Evolutionary conservation across 2,113 vertebrate genomes (phyloP).

Genomic region (Callaeas wilsoni): DNA sequence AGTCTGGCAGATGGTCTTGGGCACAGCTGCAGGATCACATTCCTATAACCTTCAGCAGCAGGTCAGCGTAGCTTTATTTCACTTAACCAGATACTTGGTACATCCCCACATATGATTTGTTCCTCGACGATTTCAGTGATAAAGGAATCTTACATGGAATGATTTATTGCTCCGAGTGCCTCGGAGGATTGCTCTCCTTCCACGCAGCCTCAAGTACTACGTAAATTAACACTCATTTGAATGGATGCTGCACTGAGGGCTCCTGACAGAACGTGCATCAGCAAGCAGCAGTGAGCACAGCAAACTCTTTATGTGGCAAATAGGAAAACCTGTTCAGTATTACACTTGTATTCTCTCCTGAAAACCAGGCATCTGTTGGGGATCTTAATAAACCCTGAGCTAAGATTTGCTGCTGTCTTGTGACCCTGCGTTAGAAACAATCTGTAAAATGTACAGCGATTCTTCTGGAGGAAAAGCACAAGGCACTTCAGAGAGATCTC

Average conservation of each 20-base stretch:
- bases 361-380: background rate
- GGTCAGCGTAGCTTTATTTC: background rate
- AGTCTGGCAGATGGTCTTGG: background rate
- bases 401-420: background rate
- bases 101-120: background rate
- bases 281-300: conserved; percentile 16
- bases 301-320: conserved; percentile 21
- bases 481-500: background rate
- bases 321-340: conserved; percentile 44
- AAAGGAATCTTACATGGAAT: background rate
- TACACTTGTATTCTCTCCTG: conserved; percentile 16
- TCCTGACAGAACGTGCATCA: background rate
- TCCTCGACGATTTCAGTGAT: background rate
- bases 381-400: conserved; percentile 11
- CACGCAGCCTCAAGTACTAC: background rate
- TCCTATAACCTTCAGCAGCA: background rate
- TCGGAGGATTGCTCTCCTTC: background rate
- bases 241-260: background rate
- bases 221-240: conserved; percentile 35
- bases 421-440: background rate
- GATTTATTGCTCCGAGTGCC: background rate
- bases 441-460: background rate
- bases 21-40: background rate
- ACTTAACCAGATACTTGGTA: background rate
- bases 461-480: background rate